Base-by-base conservation (phyloP, 2,797 vertebrate species). In the Rhynchonycteris naso region DNA sequence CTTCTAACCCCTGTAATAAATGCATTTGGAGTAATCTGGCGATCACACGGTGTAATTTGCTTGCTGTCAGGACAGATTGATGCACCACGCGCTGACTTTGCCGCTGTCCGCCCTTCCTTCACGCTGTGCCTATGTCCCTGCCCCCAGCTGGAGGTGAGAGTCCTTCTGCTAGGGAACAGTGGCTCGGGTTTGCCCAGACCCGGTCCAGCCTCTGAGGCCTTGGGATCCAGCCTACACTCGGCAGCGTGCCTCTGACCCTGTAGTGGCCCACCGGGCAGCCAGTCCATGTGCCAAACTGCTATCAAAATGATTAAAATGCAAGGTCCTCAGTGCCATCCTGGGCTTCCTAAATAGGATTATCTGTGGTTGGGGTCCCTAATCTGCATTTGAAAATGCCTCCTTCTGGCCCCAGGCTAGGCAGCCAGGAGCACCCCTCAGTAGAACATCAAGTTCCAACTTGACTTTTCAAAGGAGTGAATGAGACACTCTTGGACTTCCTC, bases 21-120 rank as follows among this genome's bases (percentile, higher is more conserved):
- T 98, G 97, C 97, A 97, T 98, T 98, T 97, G 97, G 96, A 97
- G 97, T 97, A 98, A 98, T 98, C 97, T 98, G 96, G 91, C 97
- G 95, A 97, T 98, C 97, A 95, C 96, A 83, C 96, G 88, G 96
- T 91, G 97, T 98, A 98, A 98, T 98, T 97, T 97, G 97, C 97
- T 95, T 95, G 92, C 97, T 98, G 97, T 98, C 98, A 98, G 96
- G 96, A 94, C 95, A 94, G 98, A 98, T 96, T 97, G 96, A 97
- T 98, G 97, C 96, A 86, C 88, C 24, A 47, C 6, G 93, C 78
- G 78, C 97, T 96, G 96, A 97, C 97, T 97, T 96, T 90, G 95
- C 93, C 47, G 92, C 43, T 10, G 81, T 80, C 88, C 58, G 97
- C 96, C 98, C 96, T 97, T 96, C 94, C 96, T 96, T 95, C 89